These are phyloP conservation scores for Opisthograptis luteolata DNA, from an alignment of 2,888 invertebrate species.

Conservation along the genomic window DNA sequence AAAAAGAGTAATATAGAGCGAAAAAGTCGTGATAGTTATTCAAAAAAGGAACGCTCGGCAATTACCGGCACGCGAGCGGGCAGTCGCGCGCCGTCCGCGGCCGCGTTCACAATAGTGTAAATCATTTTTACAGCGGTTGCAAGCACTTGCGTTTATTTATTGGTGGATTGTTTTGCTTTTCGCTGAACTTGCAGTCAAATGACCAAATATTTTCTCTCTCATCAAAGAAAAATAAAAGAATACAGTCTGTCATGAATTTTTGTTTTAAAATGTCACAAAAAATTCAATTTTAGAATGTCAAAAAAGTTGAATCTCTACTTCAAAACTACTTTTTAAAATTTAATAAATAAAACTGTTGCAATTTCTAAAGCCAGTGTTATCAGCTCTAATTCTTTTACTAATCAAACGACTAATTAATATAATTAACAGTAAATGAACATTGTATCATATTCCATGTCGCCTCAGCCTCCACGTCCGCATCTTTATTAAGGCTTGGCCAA, in stretches of 20 bases:
- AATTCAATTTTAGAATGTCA: too few species aligned
- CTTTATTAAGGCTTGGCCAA: too few species aligned
- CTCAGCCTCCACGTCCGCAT: conserved; percentile 37
- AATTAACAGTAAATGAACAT: background rate
- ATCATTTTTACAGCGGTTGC: conserved; percentile 38
- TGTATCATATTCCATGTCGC: background rate
- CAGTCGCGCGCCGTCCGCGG: conserved; percentile 75
- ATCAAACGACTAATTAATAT: too few species aligned
- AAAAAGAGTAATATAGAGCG: conserved; percentile 77
- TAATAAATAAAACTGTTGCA: too few species aligned
- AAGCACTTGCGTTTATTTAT: conserved; percentile 23
- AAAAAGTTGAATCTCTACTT: too few species aligned
- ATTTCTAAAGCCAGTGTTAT: too few species aligned
- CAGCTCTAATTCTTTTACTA: too few species aligned
- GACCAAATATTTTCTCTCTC: too few species aligned
- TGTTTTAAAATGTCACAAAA: background rate
- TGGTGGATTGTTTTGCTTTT: conserved; percentile 19
- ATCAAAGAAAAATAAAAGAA: too few species aligned
- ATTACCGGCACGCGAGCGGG: conserved; percentile 83
- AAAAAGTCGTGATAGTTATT: conserved; percentile 84
- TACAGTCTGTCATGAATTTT: background rate
- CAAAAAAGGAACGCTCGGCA: conserved; percentile 79
- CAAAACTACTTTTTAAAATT: too few species aligned
- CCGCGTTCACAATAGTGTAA: conserved; percentile 56
- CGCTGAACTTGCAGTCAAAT: background rate